Evolutionary conservation across 2,797 vertebrate species (phyloP), one percentile per base, ranked within the genome.

Genomic region (Sebastes hubbsi): DNA sequence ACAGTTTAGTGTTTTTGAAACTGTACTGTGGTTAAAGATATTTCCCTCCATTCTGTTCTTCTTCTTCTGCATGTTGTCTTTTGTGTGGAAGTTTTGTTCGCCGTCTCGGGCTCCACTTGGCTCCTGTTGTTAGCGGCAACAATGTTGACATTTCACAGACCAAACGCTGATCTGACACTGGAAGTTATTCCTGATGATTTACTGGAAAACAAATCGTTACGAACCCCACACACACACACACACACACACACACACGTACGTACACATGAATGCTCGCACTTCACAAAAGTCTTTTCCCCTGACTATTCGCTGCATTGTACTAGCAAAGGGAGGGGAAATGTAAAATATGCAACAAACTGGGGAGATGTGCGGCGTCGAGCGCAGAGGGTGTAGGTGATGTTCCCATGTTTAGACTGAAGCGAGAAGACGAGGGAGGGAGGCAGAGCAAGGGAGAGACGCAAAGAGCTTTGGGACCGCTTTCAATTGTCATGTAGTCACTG

Each of bases 101-200:
- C 68, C 64, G 83, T 90, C 88, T 91, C 55, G 74, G 88, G 87
- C 87, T 89, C 73, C 83, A 89, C 90, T 92, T 80, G 91, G 87
- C 90, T 92, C 80, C 84, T 79, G 88, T 93, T 94, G 91, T 94
- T 92, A 89, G 91, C 91, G 42, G 87, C 85, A 91, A 82, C 91
- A 84, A 80, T 92, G 92, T 94, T 95, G 94, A 95, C 93, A 95
- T 96, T 96, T 95, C 94, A 93, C 92, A 95, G 94, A 94, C 94
- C 93, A 93, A 94, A 94, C 68, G 86, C 91, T 90, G 92, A 95
- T 94, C 92, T 94, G 94, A 94, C 94, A 93, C 88, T 85, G 91
- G 91, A 93, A 94, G 93, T 94, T 94, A 90, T 89, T 92, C 89
- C 92, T 92, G 92, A 93, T 93, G 93, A 95, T 95, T 95, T 95